Evolutionary conservation across 2,113 vertebrate species (phyloP).

Genomic region (Tringa solitaria): DNA sequence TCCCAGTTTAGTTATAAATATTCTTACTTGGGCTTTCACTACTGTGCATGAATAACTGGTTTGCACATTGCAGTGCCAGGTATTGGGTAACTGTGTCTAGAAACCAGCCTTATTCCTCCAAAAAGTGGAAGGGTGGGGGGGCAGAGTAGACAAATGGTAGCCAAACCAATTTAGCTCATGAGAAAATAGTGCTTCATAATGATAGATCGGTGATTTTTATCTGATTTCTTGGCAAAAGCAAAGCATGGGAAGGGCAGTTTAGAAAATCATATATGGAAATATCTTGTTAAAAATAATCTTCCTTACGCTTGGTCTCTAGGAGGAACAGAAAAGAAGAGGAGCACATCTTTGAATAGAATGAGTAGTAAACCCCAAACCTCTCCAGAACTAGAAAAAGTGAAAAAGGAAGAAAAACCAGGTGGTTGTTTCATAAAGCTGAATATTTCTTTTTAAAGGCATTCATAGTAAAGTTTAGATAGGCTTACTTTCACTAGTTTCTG

Average conservation of each 20-base stretch:
- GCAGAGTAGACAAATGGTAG: background rate
- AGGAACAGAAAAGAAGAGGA: slow-evolving; percentile 83
- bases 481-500: background rate
- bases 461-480: background rate
- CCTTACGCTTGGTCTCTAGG: slow-evolving; percentile 77
- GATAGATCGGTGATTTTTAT: background rate
- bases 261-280: background rate
- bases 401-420: slow-evolving; percentile 83
- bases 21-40: background rate
- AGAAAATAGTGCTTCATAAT: background rate
- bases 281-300: slow-evolving; percentile 49
- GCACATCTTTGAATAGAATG: slow-evolving; percentile 85
- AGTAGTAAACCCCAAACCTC: slow-evolving; percentile 75
- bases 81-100: background rate
- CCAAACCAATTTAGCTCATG: background rate
- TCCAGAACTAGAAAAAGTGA: slow-evolving; percentile 77
- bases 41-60: background rate
- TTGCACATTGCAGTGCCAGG: background rate
- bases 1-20: background rate
- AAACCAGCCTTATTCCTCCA: background rate
- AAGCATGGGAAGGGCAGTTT: background rate
- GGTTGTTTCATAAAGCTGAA: slow-evolving; percentile 62
- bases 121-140: background rate
- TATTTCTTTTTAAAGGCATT: background rate
- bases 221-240: background rate